phyloP scores from a whole-genome alignment of 2,888 invertebrate species.

The Gisinianus flammeolus region DNA sequence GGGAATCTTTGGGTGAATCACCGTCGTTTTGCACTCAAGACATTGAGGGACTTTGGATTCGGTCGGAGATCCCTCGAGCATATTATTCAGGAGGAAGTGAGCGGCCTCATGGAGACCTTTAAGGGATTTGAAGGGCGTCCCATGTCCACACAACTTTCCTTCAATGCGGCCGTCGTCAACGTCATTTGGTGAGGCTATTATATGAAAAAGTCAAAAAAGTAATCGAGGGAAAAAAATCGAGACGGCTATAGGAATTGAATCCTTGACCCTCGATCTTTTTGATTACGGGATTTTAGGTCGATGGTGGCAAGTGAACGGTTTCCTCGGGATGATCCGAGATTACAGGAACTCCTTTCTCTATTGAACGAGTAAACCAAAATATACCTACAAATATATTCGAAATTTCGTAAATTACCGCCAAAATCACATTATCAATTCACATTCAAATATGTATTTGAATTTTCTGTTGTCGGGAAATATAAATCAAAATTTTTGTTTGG shows the following conservation, averaged over 20 bases:
- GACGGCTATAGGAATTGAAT: background rate
- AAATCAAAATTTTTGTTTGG: background rate
- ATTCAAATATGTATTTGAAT: too few species aligned
- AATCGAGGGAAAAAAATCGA: background rate
- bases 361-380: background rate
- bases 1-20: background rate
- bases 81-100: background rate
- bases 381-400: background rate
- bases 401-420: background rate
- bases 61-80: background rate
- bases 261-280: too few species aligned
- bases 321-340: background rate
- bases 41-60: background rate
- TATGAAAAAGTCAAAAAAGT: too few species aligned
- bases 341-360: background rate
- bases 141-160: background rate
- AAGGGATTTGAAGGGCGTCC: background rate
- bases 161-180: background rate
- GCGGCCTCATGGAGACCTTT: background rate
- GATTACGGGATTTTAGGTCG: background rate
- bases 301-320: background rate
- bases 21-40: background rate
- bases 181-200: constrained; percentile 4
- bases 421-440: too few species aligned
- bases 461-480: too few species aligned